Conservation (phyloP, 2,797 vertebrate species). For the Eulemur rubriventer region DNA sequence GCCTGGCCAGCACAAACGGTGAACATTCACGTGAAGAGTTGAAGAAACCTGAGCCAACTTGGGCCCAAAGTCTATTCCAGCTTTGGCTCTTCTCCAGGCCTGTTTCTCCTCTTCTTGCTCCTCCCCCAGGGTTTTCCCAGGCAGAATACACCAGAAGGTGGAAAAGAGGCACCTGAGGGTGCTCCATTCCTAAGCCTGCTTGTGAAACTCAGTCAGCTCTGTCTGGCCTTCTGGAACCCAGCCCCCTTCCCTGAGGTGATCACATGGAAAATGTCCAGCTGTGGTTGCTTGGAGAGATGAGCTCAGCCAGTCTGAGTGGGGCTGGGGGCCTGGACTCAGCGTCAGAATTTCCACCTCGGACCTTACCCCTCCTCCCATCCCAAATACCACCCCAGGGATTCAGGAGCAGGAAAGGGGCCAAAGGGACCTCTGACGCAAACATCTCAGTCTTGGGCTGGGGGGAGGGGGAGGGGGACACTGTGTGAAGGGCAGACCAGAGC, state of each 20-base stretch:
- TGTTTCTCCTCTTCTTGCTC: neutral
- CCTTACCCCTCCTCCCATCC: conserved; percentile 26
- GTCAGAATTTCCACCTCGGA: conserved; percentile 77
- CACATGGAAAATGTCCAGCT: conserved; percentile 73
- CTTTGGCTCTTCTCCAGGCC: neutral
- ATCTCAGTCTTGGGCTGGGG: neutral
- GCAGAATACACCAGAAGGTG: neutral
- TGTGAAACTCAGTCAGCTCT: neutral
- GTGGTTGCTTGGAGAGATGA: conserved; percentile 74
- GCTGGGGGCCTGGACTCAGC: conserved; percentile 58
- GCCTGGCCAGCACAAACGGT: neutral
- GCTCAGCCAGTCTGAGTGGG: conserved; percentile 68
- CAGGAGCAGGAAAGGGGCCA: conserved; percentile 58
- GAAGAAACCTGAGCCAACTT: conserved; percentile 2
- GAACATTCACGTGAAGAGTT: neutral
- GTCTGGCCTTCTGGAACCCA: conserved; percentile 48
- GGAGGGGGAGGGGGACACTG: neutral
- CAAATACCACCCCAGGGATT: conserved; percentile 63
- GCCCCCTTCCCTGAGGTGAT: conserved; percentile 66
- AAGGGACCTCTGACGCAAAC: conserved; percentile 45
- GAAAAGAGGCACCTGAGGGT: neutral
- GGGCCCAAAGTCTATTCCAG: neutral
- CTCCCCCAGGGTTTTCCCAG: neutral
- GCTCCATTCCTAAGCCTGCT: neutral
- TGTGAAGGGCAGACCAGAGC: neutral